phyloP scores from a whole-genome alignment of 1,140 invertebrate genomes.

The Cylas formicarius region DNA sequence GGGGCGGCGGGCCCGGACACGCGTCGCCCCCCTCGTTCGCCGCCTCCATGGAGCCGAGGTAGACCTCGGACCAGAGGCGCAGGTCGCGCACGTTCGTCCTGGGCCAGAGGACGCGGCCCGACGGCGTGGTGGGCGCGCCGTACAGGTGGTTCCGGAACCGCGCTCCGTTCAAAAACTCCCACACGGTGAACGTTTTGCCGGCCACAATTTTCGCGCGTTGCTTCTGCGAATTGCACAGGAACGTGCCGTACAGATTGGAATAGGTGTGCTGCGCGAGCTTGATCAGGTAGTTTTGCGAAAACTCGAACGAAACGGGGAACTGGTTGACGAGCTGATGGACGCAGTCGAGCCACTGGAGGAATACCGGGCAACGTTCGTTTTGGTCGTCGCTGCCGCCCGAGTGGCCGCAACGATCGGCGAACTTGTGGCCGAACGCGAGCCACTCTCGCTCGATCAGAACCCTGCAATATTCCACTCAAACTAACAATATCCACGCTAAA shows the following conservation, averaged over 20 bases:
- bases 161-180: conserved; percentile 72
- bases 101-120: conserved; percentile 62
- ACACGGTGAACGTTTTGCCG: conserved; percentile 76
- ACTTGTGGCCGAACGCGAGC: conserved; percentile 96
- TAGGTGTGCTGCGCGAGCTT: conserved; percentile 93
- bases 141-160: conserved; percentile 85
- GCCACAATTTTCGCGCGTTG: conserved; percentile 64
- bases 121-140: conserved; percentile 43
- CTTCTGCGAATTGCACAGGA: conserved; percentile 83
- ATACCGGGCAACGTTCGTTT: conserved; percentile 92
- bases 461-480: too few species aligned
- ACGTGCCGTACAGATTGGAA: conserved; percentile 94
- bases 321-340: conserved; percentile 86
- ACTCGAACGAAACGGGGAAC: conserved; percentile 92
- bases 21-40: conserved; percentile 21
- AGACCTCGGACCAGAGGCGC: conserved; percentile 77
- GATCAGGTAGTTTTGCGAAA: conserved; percentile 87
- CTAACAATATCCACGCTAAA: too few species aligned
- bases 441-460: conserved; percentile 89
- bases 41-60: conserved; percentile 58
- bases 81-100: conserved; percentile 76
- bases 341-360: conserved; percentile 96
- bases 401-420: conserved; percentile 89
- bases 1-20: conserved; percentile 28
- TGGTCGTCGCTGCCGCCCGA: conserved; percentile 72